Evolutionary conservation across 2,888 invertebrate genomes (phyloP).

Genomic region (Arge pagana): DNA sequence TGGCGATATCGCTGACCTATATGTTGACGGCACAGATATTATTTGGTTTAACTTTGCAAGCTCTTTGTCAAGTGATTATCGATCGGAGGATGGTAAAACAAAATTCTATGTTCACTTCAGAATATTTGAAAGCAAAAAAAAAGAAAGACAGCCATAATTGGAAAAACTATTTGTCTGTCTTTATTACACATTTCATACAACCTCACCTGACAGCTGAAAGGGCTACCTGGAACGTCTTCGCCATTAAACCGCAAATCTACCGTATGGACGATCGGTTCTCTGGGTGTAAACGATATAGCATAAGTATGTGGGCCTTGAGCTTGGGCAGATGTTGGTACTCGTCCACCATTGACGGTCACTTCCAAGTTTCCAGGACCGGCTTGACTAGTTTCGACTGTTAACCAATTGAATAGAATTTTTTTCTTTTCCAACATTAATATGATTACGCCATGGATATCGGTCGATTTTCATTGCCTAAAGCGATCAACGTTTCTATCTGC

Average conservation of each 20-base stretch:
- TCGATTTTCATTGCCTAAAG: background rate
- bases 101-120: background rate
- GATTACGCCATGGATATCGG: too few species aligned
- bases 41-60: too few species aligned
- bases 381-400: slow-evolving; percentile 96
- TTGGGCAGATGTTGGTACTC: slow-evolving; percentile 95
- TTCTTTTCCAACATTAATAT: background rate
- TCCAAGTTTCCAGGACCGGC: slow-evolving; percentile 98
- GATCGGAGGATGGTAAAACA: too few species aligned
- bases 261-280: slow-evolving; percentile 87
- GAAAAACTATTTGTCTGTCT: background rate
- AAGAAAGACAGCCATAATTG: background rate
- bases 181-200: slow-evolving; percentile 4
- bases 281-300: slow-evolving; percentile 95
- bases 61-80: too few species aligned
- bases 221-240: slow-evolving; percentile 86
- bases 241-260: slow-evolving; percentile 96
- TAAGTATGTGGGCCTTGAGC: slow-evolving; percentile 96
- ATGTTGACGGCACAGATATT: too few species aligned
- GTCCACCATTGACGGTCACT: slow-evolving; percentile 96
- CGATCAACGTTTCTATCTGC: background rate
- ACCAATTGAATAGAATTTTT: background rate
- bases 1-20: slow-evolving; percentile 54
- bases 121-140: background rate
- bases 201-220: slow-evolving; percentile 61